Evolutionary conservation across 1,140 invertebrate genomes (phyloP), one percentile per base, ranked within the genome.

Genomic region (Fragariocoptes setiger): DNA sequence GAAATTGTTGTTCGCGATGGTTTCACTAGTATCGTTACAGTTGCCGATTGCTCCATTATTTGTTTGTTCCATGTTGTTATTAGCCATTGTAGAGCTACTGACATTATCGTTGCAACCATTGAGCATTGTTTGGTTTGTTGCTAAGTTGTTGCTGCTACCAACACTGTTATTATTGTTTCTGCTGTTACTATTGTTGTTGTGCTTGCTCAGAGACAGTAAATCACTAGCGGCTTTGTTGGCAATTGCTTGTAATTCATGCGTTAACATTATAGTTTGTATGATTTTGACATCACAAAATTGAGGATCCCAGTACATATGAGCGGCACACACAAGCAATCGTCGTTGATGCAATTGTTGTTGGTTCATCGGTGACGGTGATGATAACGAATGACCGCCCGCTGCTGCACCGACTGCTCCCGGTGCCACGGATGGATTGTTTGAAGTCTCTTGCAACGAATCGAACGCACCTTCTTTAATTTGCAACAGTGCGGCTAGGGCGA

Each of bases 271-370:
- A 14, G 80, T 92, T 59, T 99, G 92, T 46, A 99, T 94, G 1
- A 99, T 65, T 61, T 99, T 99, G n/a, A 99, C 92, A 60, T 99
- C 92, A 53, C 85, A 94, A 57, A 76, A 97, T 62, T 97, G 88
- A 1, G 92, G 92, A 66, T 99, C 90, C 92, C 90, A 97, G 60
- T 97, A 88, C 45, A 99, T 88, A 60, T 99, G 92, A 22, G 88
- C 86, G 3, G 86, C 95, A 54, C 85, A 90, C 20, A 97, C 83
- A 42, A 95, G 63, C 43, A 95, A 63, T 19, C 76, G 76, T 54
- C 85, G 82, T 47, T 3, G 20, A 41, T 35, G 19, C 3, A 19
- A n/a, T 19, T 14, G 14, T 20, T 3, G 21, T 3, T 5, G 19
- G 19, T 19, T 3, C 2, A 42, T 38, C 2, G 15, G 21, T 21